Evolutionary conservation across 2,797 vertebrate species (phyloP).

Genomic region (Otus scops): DNA sequence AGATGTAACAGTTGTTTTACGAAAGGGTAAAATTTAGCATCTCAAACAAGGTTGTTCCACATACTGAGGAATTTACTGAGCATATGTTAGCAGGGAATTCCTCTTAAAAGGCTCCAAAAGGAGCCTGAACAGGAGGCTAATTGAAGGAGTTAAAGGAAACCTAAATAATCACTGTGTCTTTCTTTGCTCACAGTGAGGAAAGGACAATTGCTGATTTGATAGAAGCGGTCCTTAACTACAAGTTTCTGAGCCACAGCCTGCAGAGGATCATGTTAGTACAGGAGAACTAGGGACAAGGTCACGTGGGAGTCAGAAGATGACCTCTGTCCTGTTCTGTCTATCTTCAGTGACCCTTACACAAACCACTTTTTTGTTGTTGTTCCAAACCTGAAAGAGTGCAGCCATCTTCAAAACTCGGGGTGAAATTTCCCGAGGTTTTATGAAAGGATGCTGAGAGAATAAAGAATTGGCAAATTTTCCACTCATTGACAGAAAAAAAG

Average conservation of each 20-base stretch:
- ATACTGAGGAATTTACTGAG: neutral
- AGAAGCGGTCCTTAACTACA: neutral
- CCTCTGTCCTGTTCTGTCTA: neutral
- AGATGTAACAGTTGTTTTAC: neutral
- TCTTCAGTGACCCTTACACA: neutral
- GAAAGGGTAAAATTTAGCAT: neutral
- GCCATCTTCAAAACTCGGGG: neutral
- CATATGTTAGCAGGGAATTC: neutral
- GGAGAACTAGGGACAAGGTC: neutral
- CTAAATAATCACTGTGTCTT: neutral
- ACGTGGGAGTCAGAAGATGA: rapidly evolving
- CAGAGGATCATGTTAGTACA: neutral
- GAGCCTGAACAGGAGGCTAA: neutral
- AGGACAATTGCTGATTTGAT: neutral
- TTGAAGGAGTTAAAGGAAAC: neutral
- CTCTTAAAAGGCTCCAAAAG: neutral
- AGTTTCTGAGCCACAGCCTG: neutral
- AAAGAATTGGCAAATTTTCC: neutral
- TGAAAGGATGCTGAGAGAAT: neutral
- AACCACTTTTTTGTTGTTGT: neutral
- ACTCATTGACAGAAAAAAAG: neutral
- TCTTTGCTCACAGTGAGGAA: neutral
- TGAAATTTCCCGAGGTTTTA: neutral
- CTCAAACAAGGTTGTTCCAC: neutral
- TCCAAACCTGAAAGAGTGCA: neutral